Percentiles rank a stretch among this genome's conserved stretches.
phyloP scores from a whole-genome alignment of 2,113 vertebrate species.

The Gymnorhina tibicen region DNA sequence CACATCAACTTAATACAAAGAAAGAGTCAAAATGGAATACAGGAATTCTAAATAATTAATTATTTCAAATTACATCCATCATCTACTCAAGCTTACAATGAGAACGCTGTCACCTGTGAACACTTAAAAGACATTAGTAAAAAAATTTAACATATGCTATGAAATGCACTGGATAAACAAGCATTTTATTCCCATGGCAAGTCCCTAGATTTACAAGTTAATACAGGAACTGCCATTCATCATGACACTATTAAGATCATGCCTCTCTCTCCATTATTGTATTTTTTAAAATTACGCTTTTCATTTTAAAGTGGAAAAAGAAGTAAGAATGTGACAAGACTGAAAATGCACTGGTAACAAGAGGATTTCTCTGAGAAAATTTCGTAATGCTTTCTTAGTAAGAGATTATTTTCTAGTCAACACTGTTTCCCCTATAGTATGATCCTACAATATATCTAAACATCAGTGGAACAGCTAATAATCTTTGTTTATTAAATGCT shows the following conservation, averaged over 20 bases:
- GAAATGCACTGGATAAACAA: not conserved
- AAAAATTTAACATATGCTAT: not conserved
- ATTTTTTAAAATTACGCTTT: not conserved
- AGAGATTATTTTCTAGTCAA: not conserved
- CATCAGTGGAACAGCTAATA: constrained; percentile 47
- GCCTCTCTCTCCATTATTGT: not conserved
- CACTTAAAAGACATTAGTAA: not conserved
- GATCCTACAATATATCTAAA: constrained; percentile 39
- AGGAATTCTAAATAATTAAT: not conserved
- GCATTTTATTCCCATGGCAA: not conserved
- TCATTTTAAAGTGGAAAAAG: not conserved
- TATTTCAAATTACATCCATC: not conserved
- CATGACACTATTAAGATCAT: not conserved
- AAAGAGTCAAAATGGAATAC: not conserved
- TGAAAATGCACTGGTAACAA: not conserved
- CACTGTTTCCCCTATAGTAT: not conserved
- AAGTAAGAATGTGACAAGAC: not conserved
- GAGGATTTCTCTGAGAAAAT: not conserved
- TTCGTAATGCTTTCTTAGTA: not conserved
- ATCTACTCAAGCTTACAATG: not conserved
- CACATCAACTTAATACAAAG: not conserved
- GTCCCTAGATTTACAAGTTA: not conserved
- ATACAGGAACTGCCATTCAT: not conserved
- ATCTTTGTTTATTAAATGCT: constrained; percentile 69
- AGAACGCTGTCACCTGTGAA: not conserved